These are phyloP conservation scores for Paratilapia polleni DNA, from an alignment of 2,113 vertebrate species.

Conservation along the genomic window DNA sequence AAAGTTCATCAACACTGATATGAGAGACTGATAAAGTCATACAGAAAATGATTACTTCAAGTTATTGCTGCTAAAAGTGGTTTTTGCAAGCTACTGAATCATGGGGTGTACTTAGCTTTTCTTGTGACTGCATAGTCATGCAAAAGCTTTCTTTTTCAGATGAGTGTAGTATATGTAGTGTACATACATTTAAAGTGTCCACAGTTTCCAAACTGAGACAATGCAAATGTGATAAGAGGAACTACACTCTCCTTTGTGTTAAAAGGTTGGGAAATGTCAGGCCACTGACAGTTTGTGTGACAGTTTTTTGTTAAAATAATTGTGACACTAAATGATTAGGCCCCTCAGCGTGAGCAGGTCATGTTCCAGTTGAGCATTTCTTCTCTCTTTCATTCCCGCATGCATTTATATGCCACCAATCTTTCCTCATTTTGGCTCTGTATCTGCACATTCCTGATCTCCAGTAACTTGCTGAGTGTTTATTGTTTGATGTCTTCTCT, in stretches of 20 bases:
- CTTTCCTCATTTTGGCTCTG: not conserved
- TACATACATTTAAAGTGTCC: not conserved
- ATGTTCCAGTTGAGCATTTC: not conserved
- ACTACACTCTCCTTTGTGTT: not conserved
- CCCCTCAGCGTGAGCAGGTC: not conserved
- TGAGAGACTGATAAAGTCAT: not conserved
- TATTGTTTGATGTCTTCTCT: not conserved
- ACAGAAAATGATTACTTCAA: not conserved
- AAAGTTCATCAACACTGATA: fast-evolving
- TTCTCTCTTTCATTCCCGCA: not conserved
- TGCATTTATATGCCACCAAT: not conserved
- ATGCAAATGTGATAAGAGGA: not conserved
- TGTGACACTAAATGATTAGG: not conserved
- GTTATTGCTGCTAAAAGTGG: too few relatives aligned
- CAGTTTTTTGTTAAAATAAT: not conserved
- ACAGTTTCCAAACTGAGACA: not conserved
- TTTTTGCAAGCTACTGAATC: too few relatives aligned
- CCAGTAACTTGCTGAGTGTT: not conserved
- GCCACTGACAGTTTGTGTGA: not conserved
- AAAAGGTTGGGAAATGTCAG: not conserved
- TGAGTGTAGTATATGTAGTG: not conserved
- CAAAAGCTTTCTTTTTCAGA: not conserved
- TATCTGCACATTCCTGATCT: not conserved
- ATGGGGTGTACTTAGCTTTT: not conserved
- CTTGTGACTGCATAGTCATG: not conserved